Base-by-base conservation (phyloP, 2,888 invertebrate species). In the Morpho achilles region DNA sequence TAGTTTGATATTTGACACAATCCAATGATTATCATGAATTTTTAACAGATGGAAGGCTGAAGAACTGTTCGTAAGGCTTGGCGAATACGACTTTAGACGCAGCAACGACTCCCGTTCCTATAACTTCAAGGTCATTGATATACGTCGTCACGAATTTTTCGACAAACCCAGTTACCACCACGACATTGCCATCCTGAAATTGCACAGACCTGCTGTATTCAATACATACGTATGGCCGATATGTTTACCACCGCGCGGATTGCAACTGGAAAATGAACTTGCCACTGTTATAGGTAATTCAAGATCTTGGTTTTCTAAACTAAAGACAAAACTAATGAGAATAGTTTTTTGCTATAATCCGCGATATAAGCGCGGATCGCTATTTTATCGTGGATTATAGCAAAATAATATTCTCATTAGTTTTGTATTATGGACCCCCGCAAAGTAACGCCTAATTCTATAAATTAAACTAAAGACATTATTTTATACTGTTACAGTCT, bases 191-290 rank as follows among this genome's bases (percentile, higher is more conserved):
- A 91, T 97, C 44, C 67, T 97, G 48, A 93, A 93, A 69, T 82
- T 96, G 53, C 91, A 93, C 62, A 82, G 92, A 7, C 91, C 94
- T 0, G 93, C 94, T 0, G 81, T 92, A 6, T 96, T 96, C 76
- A 95, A 95, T 70, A 92, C 93, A 0, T 96, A 96, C 72, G 94
- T 97, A 54, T 96, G 96, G 95, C 96, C 96, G 0, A 93, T 96
- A 56, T 97, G 97, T 75, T 91, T 97, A 63, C 97, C 97, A 0
- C 94, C 95, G 0, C 70, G 92, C 0, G 92, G 91, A 1, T 75
- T 92, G 47, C 79, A 88, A 5, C 93, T 94, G 69, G 93, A 92
- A 22, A 92, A 94, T 61, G 88, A 93, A 72, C 91, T 84, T 7
- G 95, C 92, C 43, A 89, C 93, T 57, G 94, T 96, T 10, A 95